Evolutionary conservation across 2,113 vertebrate genomes (phyloP).

Genomic region (Leptobrachium ailaonicum): DNA sequence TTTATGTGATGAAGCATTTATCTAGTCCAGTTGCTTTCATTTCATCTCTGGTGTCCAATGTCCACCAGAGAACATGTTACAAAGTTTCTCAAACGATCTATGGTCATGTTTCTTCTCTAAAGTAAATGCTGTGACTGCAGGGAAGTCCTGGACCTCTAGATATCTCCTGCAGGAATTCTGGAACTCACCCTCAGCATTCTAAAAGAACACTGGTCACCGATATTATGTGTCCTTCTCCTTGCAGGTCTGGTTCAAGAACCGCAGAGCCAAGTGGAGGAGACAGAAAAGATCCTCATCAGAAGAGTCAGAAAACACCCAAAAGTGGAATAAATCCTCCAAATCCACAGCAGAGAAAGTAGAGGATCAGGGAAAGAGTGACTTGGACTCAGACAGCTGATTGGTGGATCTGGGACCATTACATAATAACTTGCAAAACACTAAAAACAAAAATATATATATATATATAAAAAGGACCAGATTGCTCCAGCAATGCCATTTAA

Average conservation of each 20-base stretch:
- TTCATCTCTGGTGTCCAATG: too few species aligned
- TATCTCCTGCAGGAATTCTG: too few species aligned
- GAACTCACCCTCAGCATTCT: too few species aligned
- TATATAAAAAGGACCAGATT: constrained; percentile 58
- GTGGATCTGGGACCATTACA: constrained; percentile 52
- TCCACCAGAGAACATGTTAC: too few species aligned
- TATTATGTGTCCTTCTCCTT: not conserved
- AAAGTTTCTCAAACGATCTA: too few species aligned
- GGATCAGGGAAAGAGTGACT: constrained; percentile 84
- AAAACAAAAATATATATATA: constrained; percentile 52
- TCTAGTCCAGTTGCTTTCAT: too few species aligned
- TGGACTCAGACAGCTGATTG: constrained; percentile 96
- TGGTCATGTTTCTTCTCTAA: too few species aligned
- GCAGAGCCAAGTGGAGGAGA: constrained; percentile 94
- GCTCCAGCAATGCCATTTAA: constrained; percentile 74
- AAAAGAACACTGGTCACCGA: too few species aligned
- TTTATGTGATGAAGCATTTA: too few species aligned
- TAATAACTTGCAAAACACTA: constrained; percentile 56
- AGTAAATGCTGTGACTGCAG: too few species aligned
- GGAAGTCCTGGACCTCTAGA: too few species aligned
- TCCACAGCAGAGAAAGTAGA: constrained; percentile 80
- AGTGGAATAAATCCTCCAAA: constrained; percentile 89
- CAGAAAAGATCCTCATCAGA: constrained; percentile 96
- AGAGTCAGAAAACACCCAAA: constrained; percentile 91
- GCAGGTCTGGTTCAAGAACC: constrained; percentile 99